phyloP scores from a whole-genome alignment of 2,113 vertebrate species.

The Dascyllus trimaculatus region DNA sequence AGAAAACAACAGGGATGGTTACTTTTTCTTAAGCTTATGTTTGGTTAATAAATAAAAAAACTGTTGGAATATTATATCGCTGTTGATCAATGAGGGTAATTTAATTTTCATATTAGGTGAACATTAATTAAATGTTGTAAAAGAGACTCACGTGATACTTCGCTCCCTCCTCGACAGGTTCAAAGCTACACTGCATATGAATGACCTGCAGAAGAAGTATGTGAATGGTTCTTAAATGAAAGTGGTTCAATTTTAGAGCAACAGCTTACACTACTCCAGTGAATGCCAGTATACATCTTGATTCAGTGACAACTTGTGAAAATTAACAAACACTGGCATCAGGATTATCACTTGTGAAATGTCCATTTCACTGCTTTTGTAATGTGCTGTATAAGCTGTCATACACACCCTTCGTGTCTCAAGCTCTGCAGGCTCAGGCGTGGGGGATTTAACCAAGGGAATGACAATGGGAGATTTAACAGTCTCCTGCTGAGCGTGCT shows the following conservation, averaged over 20 bases:
- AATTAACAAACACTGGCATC: not conserved
- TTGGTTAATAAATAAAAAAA: not conserved
- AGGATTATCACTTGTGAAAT: not conserved
- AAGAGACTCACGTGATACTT: conserved; percentile 90
- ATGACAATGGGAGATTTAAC: conserved; percentile 92
- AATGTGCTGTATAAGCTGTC: not conserved
- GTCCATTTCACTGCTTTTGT: not conserved
- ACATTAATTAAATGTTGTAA: conserved; percentile 11
- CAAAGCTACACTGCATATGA: conserved; percentile 97
- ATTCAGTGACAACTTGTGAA: not conserved
- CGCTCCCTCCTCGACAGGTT: conserved; percentile 93
- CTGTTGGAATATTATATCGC: not conserved
- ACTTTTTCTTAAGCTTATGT: not conserved
- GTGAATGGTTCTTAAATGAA: not conserved
- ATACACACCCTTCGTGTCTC: conserved; percentile 92
- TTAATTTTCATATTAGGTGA: not conserved
- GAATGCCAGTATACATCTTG: not conserved
- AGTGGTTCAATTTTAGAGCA: not conserved
- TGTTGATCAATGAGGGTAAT: not conserved
- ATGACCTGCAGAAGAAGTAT: conserved; percentile 85
- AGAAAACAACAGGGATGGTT: not conserved
- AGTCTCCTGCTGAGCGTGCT: conserved; percentile 92
- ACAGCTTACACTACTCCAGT: not conserved
- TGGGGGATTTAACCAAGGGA: conserved; percentile 93
- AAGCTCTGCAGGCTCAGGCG: conserved; percentile 95